These are phyloP conservation scores for Caerostris darwini DNA, from an alignment of 1,140 invertebrate species.

Conservation along the genomic window DNA sequence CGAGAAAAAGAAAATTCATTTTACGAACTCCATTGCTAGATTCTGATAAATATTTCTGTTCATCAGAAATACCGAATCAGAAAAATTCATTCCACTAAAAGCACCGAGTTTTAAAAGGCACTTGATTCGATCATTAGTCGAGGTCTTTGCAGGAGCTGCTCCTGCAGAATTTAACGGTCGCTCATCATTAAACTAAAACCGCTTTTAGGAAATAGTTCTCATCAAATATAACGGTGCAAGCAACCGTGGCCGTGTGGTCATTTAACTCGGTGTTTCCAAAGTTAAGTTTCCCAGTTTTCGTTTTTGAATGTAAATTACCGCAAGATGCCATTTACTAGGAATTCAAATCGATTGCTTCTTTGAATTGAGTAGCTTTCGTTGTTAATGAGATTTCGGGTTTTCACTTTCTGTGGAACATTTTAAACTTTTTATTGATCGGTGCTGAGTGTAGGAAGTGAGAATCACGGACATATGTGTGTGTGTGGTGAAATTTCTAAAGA, in stretches of 20 bases:
- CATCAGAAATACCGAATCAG: neutral
- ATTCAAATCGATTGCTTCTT: neutral
- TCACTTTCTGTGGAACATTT: neutral
- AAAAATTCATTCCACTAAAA: constrained; percentile 18
- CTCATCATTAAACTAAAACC: constrained; percentile 33
- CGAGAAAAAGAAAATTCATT: no score
- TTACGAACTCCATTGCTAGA: no score
- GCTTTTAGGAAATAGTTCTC: constrained; percentile 18
- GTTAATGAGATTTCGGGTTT: constrained; percentile 14
- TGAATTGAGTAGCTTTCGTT: neutral
- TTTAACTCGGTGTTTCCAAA: neutral
- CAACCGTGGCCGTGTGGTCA: constrained; percentile 15
- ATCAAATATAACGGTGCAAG: constrained; percentile 36
- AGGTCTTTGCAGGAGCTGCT: neutral
- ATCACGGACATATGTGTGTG: neutral
- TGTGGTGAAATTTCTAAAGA: neutral
- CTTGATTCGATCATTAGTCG: neutral
- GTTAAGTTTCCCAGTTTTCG: neutral
- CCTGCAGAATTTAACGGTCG: neutral
- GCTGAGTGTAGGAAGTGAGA: neutral
- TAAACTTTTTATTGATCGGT: neutral
- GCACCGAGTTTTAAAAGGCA: neutral
- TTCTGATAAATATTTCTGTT: no score
- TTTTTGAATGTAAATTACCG: constrained; percentile 25
- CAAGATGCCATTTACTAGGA: neutral